Evolutionary conservation across 2,113 vertebrate genomes (phyloP).

Genomic region (Mormoops blainvillei): DNA sequence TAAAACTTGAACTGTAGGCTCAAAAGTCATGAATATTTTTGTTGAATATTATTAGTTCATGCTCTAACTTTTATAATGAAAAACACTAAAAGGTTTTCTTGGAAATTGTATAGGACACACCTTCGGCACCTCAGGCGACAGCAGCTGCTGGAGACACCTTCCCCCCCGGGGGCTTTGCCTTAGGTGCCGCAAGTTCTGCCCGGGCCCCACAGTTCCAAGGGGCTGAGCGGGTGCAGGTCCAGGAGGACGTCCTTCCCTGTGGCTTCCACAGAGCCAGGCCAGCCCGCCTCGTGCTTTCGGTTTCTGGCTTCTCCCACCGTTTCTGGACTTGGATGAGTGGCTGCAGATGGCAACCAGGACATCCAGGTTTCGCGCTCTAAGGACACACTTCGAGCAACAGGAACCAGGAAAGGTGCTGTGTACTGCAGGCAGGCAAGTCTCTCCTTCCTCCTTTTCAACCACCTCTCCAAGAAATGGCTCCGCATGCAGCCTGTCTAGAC

Average conservation of each 20-base stretch:
- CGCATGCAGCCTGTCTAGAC: not conserved
- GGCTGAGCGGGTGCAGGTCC: too few species aligned
- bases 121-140: not conserved
- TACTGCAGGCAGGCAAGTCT: too few species aligned
- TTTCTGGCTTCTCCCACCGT: not conserved
- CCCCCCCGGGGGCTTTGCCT: not conserved
- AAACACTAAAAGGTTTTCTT: not conserved
- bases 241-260: not conserved
- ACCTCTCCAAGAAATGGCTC: not conserved
- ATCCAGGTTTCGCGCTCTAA: not conserved
- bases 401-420: accelerated
- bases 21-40: not conserved
- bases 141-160: not conserved
- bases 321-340: not conserved
- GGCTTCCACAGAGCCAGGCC: not conserved
- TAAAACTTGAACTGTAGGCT: not conserved
- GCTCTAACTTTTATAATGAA: not conserved
- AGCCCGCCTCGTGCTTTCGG: accelerated
- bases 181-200: not conserved
- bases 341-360: not conserved
- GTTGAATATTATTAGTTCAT: not conserved
- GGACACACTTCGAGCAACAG: not conserved
- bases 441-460: not conserved
- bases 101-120: not conserved
- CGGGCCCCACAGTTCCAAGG: not conserved